These are phyloP conservation scores for Byasa hedistus DNA, from an alignment of 2,888 invertebrate genomes.

Conservation along the genomic window DNA sequence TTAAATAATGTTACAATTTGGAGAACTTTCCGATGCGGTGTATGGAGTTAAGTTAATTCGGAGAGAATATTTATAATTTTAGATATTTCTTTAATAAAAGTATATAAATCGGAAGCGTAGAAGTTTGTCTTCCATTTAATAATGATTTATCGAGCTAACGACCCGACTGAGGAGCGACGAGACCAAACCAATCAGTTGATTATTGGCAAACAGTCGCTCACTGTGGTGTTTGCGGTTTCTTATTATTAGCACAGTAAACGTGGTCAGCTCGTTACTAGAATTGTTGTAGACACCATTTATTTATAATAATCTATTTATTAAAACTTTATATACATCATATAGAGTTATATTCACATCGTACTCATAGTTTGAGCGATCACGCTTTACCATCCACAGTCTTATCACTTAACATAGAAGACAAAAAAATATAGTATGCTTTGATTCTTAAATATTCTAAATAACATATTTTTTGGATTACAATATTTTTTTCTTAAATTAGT, in stretches of 20 bases:
- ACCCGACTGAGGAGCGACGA: not conserved
- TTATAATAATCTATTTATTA: not conserved
- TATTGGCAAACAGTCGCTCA: slow-evolving; percentile 23
- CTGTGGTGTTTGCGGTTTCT: slow-evolving; percentile 22
- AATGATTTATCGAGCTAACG: slow-evolving; percentile 6
- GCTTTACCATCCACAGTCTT: too few species aligned
- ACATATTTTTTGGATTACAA: too few species aligned
- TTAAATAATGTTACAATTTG: too few species aligned
- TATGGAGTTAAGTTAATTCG: too few species aligned
- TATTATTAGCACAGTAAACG: slow-evolving; percentile 4
- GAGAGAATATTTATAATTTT: too few species aligned
- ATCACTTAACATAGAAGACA: too few species aligned
- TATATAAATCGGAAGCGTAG: not conserved
- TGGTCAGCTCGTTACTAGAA: not conserved
- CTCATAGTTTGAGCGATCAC: too few species aligned
- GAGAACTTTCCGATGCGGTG: too few species aligned
- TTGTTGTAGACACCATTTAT: not conserved
- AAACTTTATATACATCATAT: not conserved
- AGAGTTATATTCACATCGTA: too few species aligned
- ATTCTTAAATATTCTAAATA: too few species aligned
- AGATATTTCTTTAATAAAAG: not conserved
- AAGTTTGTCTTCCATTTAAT: not conserved
- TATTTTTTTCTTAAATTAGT: too few species aligned
- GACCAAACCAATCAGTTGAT: slow-evolving; percentile 20
- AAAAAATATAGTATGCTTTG: too few species aligned